Percentiles rank a stretch among this genome's conserved stretches.
Conservation (phyloP, 2,797 vertebrate genomes). For the Notolabrus celidotus region DNA sequence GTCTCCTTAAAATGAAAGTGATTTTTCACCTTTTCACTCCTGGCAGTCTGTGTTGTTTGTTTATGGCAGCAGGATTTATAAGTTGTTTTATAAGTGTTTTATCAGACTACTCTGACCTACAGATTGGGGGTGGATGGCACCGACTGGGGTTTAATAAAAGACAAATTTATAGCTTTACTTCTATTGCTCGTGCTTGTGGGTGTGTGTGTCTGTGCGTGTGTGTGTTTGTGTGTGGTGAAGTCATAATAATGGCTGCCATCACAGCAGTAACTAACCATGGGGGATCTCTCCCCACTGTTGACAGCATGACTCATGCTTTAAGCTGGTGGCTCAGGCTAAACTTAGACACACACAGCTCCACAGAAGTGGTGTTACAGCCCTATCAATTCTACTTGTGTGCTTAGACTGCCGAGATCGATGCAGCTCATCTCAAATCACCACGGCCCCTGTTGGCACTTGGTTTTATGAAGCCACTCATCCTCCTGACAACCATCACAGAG, state of each 20-base stretch:
- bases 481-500: constrained; percentile 69
- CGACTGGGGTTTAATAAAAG: constrained; percentile 27
- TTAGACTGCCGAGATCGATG: constrained; percentile 73
- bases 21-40: neutral
- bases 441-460: constrained; percentile 67
- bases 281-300: constrained; percentile 41
- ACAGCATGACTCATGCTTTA: constrained; percentile 66
- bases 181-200: neutral
- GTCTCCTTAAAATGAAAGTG: neutral
- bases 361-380: constrained; percentile 45
- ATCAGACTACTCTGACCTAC: constrained; percentile 19
- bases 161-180: constrained; percentile 12
- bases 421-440: constrained; percentile 69
- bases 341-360: constrained; percentile 64
- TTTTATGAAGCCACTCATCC: constrained; percentile 80
- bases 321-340: constrained; percentile 63
- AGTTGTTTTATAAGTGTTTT: constrained; percentile 8
- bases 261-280: constrained; percentile 56
- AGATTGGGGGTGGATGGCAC: constrained; percentile 2
- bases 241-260: constrained; percentile 55
- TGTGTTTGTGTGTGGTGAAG: constrained; percentile 17
- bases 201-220: constrained; percentile 4
- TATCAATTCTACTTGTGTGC: constrained; percentile 66
- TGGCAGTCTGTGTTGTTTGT: neutral
- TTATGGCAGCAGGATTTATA: neutral